Evolutionary conservation across 2,888 invertebrate species (phyloP), one percentile per base, ranked within the genome.

Genomic region (Thecocarcelia acutangulata): DNA sequence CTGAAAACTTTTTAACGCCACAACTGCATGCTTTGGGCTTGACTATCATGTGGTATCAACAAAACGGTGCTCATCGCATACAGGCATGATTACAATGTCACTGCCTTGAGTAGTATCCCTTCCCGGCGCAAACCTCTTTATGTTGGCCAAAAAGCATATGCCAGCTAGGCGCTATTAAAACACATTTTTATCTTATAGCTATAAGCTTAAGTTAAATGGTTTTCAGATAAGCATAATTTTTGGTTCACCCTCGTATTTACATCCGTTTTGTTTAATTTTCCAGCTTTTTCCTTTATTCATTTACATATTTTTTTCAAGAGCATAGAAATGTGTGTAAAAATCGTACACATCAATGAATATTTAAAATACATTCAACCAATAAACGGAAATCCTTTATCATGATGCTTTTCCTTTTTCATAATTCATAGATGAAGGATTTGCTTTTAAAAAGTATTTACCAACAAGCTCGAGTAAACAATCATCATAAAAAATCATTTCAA

Each of bases 381-480:
- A 68, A 81, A 63, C 76, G 81, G 77, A 81, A 50, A 68, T 81
- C 81, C 81, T 68, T 61, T 64, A 72, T 72, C 68, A 68, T 72
- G 66, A 68, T 76, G 46, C 56, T 17, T 24, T 69, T 69, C 69
- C 61, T 44, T 44, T 24, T 54, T 12, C 17, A 76, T 69, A 63
- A 61, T 76, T 76, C 61, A 69, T 52, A 52, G 15, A 50, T 33
- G 28, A 75, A 56, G 48, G 40, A 58, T 66, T 74, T 64, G 24
- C 17, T 40, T 42, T 37, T 68, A 13, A 44, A 37, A 37, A 33
- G 6, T n/a, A 3, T 44, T 59, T n/a, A 42, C 24, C 42, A 59
- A 15, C 42, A 59, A 59, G 40, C 33, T 37, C 37, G 19, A 1
- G 33, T 54, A 11, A 24, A 13, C 19, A 40, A 9, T 52, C 24